Percentiles rank a stretch among this genome's conserved stretches.
phyloP scores from a whole-genome alignment of 2,888 invertebrate genomes.

The Noctuana brunneofusca region DNA sequence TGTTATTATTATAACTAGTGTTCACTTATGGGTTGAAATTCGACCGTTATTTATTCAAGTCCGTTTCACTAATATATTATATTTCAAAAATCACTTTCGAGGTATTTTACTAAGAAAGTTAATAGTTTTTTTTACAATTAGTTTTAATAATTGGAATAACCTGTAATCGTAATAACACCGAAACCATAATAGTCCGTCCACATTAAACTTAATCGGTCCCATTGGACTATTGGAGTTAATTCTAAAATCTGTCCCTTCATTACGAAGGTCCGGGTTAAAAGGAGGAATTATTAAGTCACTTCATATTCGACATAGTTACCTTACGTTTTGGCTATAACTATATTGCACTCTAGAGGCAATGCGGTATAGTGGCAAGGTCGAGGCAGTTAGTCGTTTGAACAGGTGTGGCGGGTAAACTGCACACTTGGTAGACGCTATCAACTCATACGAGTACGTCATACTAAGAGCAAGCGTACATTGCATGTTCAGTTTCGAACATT shows the following conservation, averaged over 20 bases:
- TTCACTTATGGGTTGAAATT: no score
- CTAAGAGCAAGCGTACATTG: constrained; percentile 2
- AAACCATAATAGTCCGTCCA: background rate
- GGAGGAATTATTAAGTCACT: background rate
- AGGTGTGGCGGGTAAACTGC: constrained; percentile 22
- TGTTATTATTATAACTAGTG: constrained; percentile 8
- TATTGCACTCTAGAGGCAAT: constrained; percentile 5
- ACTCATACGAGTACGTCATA: background rate
- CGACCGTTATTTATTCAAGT: no score
- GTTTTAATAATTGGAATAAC: no score
- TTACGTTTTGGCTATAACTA: background rate
- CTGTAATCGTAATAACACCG: no score
- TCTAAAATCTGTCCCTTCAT: background rate
- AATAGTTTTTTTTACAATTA: no score
- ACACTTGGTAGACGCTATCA: constrained; percentile 4
- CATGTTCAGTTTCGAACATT: constrained; percentile 12
- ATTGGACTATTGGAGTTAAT: background rate
- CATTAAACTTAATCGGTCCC: background rate
- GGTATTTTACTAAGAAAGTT: no score
- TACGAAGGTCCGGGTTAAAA: background rate
- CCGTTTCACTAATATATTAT: no score
- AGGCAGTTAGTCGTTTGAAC: constrained; percentile 20
- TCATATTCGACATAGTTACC: background rate
- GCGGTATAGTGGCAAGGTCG: constrained; percentile 23
- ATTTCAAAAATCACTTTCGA: no score